phyloP scores from a whole-genome alignment of 2,797 vertebrate genomes.

The Chanos chanos region DNA sequence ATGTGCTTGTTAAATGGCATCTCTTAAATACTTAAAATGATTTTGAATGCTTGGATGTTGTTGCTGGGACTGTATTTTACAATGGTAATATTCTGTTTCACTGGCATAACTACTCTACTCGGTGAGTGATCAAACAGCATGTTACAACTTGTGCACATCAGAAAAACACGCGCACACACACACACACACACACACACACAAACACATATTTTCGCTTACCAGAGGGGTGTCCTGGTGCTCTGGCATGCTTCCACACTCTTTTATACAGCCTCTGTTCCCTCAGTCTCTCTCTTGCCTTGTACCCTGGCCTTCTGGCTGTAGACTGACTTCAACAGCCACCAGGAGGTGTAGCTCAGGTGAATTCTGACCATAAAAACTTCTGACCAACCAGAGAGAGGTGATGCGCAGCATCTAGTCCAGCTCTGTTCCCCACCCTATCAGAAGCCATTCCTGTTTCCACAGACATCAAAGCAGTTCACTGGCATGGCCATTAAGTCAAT shows the following conservation, averaged over 20 bases:
- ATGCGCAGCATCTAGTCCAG: not conserved
- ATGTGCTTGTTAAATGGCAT: too few relatives aligned
- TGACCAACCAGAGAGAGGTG: constrained; percentile 36
- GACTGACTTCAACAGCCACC: constrained; percentile 2
- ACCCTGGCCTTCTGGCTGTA: constrained; percentile 26
- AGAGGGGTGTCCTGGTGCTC: constrained; percentile 56
- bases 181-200: too few relatives aligned
- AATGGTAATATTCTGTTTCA: too few relatives aligned
- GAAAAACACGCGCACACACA: too few relatives aligned
- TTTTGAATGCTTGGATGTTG: too few relatives aligned
- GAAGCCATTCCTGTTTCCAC: not conserved
- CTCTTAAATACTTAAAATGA: too few relatives aligned
- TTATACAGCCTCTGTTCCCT: not conserved
- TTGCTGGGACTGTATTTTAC: too few relatives aligned
- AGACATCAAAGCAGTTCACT: too few relatives aligned
- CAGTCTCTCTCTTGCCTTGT: constrained; percentile 15
- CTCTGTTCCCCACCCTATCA: not conserved
- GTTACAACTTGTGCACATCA: too few relatives aligned
- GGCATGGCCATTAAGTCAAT: too few relatives aligned
- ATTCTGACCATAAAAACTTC: constrained; percentile 21
- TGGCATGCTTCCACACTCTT: constrained; percentile 59
- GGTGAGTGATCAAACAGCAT: too few relatives aligned
- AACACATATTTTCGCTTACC: constrained; percentile 51
- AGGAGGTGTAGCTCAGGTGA: constrained; percentile 48
- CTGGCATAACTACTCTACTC: too few relatives aligned